phyloP scores from a whole-genome alignment of 2,888 invertebrate species.

The Chaetogeoica ovagalla region DNA sequence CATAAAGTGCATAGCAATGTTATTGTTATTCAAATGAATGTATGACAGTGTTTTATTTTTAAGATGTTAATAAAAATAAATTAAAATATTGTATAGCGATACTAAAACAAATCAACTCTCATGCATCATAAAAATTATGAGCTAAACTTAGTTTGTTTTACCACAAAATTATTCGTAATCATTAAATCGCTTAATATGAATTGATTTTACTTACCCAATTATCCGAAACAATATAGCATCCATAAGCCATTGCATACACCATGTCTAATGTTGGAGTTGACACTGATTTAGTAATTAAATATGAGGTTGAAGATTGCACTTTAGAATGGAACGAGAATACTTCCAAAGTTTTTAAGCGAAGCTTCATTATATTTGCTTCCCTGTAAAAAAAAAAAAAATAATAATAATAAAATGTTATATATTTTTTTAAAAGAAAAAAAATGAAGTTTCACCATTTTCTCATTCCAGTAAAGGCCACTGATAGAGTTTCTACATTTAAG shows the following conservation, averaged over 20 bases:
- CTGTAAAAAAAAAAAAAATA: constrained; percentile 58
- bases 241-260: constrained; percentile 73
- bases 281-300: constrained; percentile 69
- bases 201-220: constrained; percentile 67
- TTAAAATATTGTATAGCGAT: no score
- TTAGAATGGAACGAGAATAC: constrained; percentile 65
- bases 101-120: no score
- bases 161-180: no score
- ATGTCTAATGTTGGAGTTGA: constrained; percentile 74
- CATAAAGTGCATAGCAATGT: no score
- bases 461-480: constrained; percentile 30
- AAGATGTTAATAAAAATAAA: no score
- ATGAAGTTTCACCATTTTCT: constrained; percentile 2
- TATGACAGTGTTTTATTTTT: no score
- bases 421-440: neutral
- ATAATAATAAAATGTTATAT: constrained; percentile 1
- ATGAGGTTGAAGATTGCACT: constrained; percentile 74
- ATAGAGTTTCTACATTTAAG: no score
- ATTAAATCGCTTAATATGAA: neutral
- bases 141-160: no score
- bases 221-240: constrained; percentile 73
- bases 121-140: no score
- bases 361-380: constrained; percentile 59
- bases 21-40: no score
- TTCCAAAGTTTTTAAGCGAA: constrained; percentile 64